phyloP scores from a whole-genome alignment of 2,888 invertebrate species.

The Drosophila dives region DNA sequence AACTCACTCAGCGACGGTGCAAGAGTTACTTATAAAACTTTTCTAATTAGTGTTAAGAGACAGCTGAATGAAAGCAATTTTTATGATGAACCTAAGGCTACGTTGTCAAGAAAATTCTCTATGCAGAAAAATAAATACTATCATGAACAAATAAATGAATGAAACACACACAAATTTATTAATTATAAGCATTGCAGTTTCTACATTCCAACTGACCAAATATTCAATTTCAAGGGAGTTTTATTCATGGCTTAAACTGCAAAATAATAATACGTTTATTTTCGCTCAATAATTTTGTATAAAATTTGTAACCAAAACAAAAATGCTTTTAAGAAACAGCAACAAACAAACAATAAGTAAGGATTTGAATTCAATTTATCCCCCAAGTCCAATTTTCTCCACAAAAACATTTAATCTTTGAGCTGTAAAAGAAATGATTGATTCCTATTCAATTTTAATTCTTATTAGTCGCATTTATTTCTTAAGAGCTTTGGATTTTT shows the following conservation, averaged over 20 bases:
- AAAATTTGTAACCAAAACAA: too few species aligned
- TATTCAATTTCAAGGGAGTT: neutral
- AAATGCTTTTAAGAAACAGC: too few species aligned
- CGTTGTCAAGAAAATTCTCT: constrained; percentile 4
- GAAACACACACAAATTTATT: neutral
- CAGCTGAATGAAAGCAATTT: constrained; percentile 3
- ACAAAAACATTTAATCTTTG: neutral
- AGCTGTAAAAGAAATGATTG: neutral
- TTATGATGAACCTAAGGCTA: constrained; percentile 17
- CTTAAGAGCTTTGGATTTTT: constrained; percentile 5
- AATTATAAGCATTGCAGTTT: neutral
- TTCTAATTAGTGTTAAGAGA: constrained; percentile 47
- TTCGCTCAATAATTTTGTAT: neutral
- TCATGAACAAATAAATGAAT: neutral
- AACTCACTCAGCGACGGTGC: constrained; percentile 8
- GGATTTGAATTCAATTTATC: neutral
- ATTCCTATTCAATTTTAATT: neutral
- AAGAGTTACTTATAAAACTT: constrained; percentile 42
- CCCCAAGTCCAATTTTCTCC: neutral
- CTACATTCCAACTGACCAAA: neutral
- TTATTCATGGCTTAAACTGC: too few species aligned
- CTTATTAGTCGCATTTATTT: constrained; percentile 7
- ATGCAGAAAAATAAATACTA: neutral
- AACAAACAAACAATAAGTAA: too few species aligned
- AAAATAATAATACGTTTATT: neutral